Evolutionary conservation across 2,113 vertebrate genomes (phyloP).

Genomic region (Gopherus evgoodei): DNA sequence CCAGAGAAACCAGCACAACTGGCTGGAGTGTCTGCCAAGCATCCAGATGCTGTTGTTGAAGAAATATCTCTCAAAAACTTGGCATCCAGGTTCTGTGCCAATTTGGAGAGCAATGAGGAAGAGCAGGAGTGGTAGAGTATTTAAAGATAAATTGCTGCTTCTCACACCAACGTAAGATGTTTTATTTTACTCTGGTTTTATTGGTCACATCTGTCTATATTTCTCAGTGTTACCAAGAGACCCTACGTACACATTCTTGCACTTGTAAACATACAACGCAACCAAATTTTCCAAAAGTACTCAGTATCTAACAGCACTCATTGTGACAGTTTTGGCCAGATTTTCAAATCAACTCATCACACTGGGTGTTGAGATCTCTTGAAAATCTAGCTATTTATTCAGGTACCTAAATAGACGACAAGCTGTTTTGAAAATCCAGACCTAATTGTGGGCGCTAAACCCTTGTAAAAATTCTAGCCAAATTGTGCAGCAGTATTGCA

Average conservation of each 20-base stretch:
- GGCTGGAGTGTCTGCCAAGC: constrained; percentile 34
- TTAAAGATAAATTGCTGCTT: neutral
- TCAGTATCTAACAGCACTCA: neutral
- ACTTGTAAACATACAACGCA: neutral
- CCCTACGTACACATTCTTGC: neutral
- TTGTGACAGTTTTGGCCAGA: neutral
- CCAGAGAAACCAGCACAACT: constrained; percentile 15
- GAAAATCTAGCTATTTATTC: neutral
- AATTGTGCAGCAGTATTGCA: neutral
- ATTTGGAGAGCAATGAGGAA: neutral
- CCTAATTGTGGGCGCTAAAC: neutral
- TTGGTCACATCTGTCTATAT: neutral
- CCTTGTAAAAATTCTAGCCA: neutral
- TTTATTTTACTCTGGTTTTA: neutral
- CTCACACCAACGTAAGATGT: constrained; percentile 11
- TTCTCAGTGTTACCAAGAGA: neutral
- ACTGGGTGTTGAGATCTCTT: neutral
- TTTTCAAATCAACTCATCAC: neutral
- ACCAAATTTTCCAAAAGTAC: neutral
- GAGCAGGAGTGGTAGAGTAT: neutral
- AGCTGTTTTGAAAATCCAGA: neutral
- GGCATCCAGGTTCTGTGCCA: neutral
- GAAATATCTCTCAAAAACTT: constrained; percentile 39
- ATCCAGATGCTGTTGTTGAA: constrained; percentile 21
- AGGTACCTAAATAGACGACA: neutral